Evolutionary conservation across 2,888 invertebrate genomes (phyloP), one percentile per base, ranked within the genome.

Genomic region (Embidobia sp.): DNA sequence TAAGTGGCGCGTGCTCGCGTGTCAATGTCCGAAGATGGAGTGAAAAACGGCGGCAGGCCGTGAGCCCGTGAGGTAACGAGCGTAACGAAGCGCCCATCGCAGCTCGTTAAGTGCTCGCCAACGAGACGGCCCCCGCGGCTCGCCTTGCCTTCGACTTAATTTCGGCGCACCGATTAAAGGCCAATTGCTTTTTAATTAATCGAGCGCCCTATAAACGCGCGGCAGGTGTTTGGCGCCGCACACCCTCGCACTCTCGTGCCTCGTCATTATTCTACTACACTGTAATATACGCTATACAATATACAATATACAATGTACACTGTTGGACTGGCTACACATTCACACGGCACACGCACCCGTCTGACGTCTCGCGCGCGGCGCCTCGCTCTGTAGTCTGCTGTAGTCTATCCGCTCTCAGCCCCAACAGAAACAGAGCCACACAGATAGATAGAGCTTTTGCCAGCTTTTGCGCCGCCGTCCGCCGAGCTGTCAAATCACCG

Each of bases 131-230:
- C 8, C 29, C 16, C 13, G 33, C 53, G n/a, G 46, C 44, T 53
- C 15, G 8, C 13, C 10, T 59, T 27, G 15, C 7, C 10, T 53
- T 46, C 35, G 15, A 49, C 40, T 46, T 37, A 53, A 53, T 59
- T 57, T 66, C 40, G 59, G 37, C 29, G 19, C 77, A 69, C 66
- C 55, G 76, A 73, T 73, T 73, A 63, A 37, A 64, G 42, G 29
- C 42, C 11, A 55, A 78, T 63, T 31, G 49, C 22, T 72, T 64
- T 64, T 77, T 76, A 79, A 79, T 77, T 79, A 79, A 73, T 61
- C 53, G 49, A 75, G 49, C 46, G 49, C 48, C 64, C 76, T 64
- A 77, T 19, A 79, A 79, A 76, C 59, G 53, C 74, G 70, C 77
- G 73, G 48, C 69, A 64, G 72, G 67, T 76, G 73, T 73, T 72